Percentiles rank a stretch among this genome's conserved stretches.
phyloP scores from a whole-genome alignment of 1,140 invertebrate species.

The Trichogramma pretiosum region DNA sequence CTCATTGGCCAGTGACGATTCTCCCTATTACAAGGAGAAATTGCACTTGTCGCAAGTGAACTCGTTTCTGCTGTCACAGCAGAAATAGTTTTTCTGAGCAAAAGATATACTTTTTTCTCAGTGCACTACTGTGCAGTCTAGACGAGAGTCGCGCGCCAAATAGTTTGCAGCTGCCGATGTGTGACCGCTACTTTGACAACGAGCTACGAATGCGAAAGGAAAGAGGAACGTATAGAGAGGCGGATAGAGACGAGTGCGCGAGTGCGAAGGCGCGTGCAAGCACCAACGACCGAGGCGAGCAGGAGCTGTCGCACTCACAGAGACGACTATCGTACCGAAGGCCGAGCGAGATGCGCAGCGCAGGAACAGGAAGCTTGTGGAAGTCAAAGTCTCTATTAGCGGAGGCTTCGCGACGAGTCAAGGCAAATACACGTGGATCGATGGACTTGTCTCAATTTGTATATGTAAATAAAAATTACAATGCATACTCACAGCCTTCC shows the following conservation, averaged over 20 bases:
- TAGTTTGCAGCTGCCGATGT: constrained; percentile 21
- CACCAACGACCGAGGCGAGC: background rate
- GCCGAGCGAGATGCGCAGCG: too few species aligned
- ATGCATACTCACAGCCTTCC: constrained; percentile 29
- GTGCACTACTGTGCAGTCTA: too few species aligned
- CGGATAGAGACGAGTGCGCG: background rate
- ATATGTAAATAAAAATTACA: constrained; percentile 21
- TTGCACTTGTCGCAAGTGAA: too few species aligned
- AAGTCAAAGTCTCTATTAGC: background rate
- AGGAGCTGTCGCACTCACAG: too few species aligned
- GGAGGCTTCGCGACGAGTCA: background rate
- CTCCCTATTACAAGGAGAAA: too few species aligned
- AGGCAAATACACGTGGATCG: background rate
- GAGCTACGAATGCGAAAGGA: constrained; percentile 15
- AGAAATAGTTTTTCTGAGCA: too few species aligned
- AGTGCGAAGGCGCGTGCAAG: constrained; percentile 6
- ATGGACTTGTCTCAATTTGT: constrained; percentile 2
- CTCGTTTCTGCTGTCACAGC: too few species aligned
- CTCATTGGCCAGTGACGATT: too few species aligned
- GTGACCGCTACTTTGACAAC: constrained; percentile 16
- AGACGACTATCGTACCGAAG: too few species aligned
- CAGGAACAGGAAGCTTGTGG: background rate
- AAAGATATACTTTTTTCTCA: too few species aligned
- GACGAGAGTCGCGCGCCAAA: constrained; percentile 16
- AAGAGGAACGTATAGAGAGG: background rate